Base-by-base conservation (phyloP, 2,113 vertebrate genomes). In the Thalassarche chlororhynchos region DNA sequence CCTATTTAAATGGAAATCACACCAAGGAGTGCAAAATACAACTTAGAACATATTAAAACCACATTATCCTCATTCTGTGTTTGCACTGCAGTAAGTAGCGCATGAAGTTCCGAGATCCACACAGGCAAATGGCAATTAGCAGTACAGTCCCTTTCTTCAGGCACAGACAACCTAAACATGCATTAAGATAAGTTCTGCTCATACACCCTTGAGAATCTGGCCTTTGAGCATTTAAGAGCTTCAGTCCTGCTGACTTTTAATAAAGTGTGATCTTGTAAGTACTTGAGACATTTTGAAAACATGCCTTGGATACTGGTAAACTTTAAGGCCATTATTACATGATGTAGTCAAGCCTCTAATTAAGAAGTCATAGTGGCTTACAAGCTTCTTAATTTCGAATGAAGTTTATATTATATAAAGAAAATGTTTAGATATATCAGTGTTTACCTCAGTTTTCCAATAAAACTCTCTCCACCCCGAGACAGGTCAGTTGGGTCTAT, bases 401-500 rank as follows among this genome's bases (percentile, higher is more conserved):
- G 4, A 82, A 44, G 38, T 61, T 71, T 40, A 24, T 21, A 52
- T 47, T 26, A 65, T 16, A 55, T 3, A 51, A 64, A 74, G 51
- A 57, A 62, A 80, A 89, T 64, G 65, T 29, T 78, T n/a, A 69
- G 46, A 76, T 32, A 36, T 49, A 52, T 82, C 61, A 49, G 25
- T 65, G 26, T 92, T 97, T 98, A 99, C 99, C 99, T 99, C 83
- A 99, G 98, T 98, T 99, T 99, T 94, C 99, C 99, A 83, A 99
- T 99, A 98, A 99, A 99, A 98, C 99, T 99, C 98, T 99, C 99
- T 93, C 99, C 99, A 90, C 99, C 99, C 92, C 99, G 98, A 92
- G 99, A 99, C 96, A 99, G 98, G 98, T 99, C 99, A 46, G 99
- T 99, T 69, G 99, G 99, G 97, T 99, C 99, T 93, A 99, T 99